Conservation (phyloP, 2,113 vertebrate species). For the Dromiciops gliroides region DNA sequence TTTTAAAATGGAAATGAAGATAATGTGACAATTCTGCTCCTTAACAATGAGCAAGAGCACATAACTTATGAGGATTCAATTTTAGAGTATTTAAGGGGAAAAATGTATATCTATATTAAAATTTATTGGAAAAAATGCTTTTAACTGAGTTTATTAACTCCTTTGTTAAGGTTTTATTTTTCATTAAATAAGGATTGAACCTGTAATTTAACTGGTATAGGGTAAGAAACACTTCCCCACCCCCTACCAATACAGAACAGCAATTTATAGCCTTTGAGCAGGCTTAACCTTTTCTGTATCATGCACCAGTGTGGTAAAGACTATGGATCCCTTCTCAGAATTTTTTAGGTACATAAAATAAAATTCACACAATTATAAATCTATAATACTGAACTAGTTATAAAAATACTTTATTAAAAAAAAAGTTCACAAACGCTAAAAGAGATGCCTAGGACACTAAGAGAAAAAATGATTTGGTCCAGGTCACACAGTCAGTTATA, state of each 20-base stretch:
- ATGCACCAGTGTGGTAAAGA: neutral
- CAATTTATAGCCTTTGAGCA: too few relatives aligned
- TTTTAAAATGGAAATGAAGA: constrained; percentile 23
- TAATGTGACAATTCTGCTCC: constrained; percentile 35
- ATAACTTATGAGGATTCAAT: neutral
- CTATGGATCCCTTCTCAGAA: neutral
- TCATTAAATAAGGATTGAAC: neutral
- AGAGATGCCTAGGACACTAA: neutral
- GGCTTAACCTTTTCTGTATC: neutral
- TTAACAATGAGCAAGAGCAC: neutral
- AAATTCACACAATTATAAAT: too few relatives aligned
- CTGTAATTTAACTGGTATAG: too few relatives aligned
- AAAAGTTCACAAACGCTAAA: neutral
- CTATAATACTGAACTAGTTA: neutral
- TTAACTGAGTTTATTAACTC: neutral
- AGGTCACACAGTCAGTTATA: neutral
- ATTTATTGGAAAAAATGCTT: neutral
- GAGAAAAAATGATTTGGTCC: neutral
- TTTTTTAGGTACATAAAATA: neutral
- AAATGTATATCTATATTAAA: neutral
- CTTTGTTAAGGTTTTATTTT: neutral
- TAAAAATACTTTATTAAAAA: neutral
- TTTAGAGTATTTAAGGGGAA: neutral
- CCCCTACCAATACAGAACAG: too few relatives aligned
- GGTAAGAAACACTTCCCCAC: too few relatives aligned